phyloP scores from a whole-genome alignment of 2,797 vertebrate genomes.

The Diceros bicornis region DNA sequence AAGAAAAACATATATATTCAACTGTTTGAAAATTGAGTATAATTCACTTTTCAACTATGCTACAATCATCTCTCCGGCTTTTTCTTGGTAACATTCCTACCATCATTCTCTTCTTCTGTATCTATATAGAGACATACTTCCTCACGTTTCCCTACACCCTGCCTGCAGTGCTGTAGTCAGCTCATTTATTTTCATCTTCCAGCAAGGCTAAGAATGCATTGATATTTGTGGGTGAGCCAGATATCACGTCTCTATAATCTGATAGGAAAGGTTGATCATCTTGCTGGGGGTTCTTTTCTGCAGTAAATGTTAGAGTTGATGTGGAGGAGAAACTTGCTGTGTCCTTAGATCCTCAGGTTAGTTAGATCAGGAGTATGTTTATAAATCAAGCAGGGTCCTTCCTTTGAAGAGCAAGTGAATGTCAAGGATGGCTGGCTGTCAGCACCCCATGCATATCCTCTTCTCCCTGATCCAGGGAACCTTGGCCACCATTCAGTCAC shows the following conservation, averaged over 20 bases:
- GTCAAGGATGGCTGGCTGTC: neutral
- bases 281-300: neutral
- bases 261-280: neutral
- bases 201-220: neutral
- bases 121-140: neutral
- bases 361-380: neutral
- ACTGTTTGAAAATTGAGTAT: neutral
- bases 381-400: neutral
- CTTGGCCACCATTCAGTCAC: neutral
- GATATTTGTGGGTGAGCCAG: neutral
- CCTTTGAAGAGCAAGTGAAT: neutral
- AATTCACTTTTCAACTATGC: neutral
- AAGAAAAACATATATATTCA: neutral
- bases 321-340: neutral
- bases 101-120: neutral
- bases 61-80: neutral
- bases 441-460: neutral
- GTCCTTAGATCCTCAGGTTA: neutral
- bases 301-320: neutral
- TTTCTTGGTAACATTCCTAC: neutral
- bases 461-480: neutral
- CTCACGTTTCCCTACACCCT: neutral
- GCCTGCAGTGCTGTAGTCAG: accelerated
- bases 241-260: neutral
- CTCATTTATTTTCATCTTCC: neutral